Evolutionary conservation across 1,140 invertebrate genomes (phyloP).

Genomic region (Sesamia nonagrioides): DNA sequence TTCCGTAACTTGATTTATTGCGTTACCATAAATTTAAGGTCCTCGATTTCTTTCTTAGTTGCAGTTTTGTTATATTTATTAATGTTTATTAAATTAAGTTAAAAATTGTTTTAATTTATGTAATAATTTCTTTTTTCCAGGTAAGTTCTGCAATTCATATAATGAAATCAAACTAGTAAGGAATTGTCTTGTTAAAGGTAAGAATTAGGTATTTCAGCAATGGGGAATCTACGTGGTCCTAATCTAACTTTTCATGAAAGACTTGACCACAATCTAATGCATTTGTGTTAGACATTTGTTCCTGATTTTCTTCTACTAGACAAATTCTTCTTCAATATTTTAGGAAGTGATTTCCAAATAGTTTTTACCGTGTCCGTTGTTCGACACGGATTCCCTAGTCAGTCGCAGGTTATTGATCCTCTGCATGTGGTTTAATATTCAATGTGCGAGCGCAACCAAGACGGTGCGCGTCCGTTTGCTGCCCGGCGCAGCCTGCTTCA

Average conservation of each 20-base stretch:
- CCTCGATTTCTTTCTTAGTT: neutral
- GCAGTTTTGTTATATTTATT: neutral
- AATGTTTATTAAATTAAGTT: neutral
- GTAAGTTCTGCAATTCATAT: conserved; percentile 16
- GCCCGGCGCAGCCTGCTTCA: conserved; percentile 17
- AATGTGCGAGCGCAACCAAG: conserved; percentile 52
- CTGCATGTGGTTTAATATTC: conserved; percentile 53
- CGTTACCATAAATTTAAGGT: neutral
- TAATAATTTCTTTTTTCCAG: conserved; percentile 15
- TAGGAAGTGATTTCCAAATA: conserved; percentile 6
- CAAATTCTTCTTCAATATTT: neutral
- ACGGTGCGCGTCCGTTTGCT: conserved; percentile 53
- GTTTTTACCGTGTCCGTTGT: conserved; percentile 35
- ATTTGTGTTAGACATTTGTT: too few species aligned
- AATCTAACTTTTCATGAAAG: too few species aligned
- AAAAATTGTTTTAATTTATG: neutral
- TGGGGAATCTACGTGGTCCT: neutral
- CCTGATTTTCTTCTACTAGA: neutral
- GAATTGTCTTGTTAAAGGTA: neutral
- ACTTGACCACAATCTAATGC: neutral
- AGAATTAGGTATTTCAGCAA: neutral
- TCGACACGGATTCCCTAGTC: conserved; percentile 42
- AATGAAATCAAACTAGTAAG: neutral
- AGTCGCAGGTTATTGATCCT: conserved; percentile 56
- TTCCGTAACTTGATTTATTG: neutral